Percentiles rank a stretch among this genome's conserved stretches.
These are phyloP conservation scores for Dioctria rufipes DNA, from an alignment of 2,888 invertebrate species.

Conservation along the genomic window DNA sequence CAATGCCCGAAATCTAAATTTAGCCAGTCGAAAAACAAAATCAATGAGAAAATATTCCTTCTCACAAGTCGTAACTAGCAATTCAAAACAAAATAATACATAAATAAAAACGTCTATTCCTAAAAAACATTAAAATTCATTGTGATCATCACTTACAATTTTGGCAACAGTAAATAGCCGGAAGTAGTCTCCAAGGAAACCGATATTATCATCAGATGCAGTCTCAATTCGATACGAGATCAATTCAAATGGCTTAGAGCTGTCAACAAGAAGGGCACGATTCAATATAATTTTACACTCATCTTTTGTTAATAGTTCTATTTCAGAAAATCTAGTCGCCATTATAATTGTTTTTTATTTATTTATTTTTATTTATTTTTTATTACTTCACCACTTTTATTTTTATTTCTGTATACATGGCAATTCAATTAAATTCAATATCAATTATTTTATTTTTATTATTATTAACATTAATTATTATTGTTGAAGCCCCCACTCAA, in stretches of 20 bases:
- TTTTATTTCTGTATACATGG: background rate
- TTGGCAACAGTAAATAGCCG: conserved; percentile 59
- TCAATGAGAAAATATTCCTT: background rate
- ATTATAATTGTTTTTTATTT: conserved; percentile 1
- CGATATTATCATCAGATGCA: conserved; percentile 58
- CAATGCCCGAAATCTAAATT: conserved; percentile 2
- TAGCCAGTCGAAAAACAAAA: background rate
- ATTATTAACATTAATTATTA: background rate
- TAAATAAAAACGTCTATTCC: no score
- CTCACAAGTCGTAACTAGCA: no score
- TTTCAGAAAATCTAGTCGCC: background rate
- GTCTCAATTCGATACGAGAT: conserved; percentile 36
- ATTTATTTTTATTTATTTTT: background rate
- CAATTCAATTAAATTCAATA: no score
- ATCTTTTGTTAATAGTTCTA: conserved; percentile 29
- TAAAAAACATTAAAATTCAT: background rate
- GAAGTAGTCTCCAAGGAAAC: conserved; percentile 67
- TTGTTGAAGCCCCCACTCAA: background rate
- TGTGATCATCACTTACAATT: conserved; percentile 25
- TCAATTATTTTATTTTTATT: no score
- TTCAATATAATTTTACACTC: conserved; percentile 40
- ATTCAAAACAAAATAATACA: no score
- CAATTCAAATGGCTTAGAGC: conserved; percentile 7
- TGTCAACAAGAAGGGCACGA: conserved; percentile 3
- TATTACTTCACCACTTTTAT: background rate